Evolutionary conservation across 1,140 invertebrate genomes (phyloP), one percentile per base, ranked within the genome.

Genomic region (Drosophila ficusphila): DNA sequence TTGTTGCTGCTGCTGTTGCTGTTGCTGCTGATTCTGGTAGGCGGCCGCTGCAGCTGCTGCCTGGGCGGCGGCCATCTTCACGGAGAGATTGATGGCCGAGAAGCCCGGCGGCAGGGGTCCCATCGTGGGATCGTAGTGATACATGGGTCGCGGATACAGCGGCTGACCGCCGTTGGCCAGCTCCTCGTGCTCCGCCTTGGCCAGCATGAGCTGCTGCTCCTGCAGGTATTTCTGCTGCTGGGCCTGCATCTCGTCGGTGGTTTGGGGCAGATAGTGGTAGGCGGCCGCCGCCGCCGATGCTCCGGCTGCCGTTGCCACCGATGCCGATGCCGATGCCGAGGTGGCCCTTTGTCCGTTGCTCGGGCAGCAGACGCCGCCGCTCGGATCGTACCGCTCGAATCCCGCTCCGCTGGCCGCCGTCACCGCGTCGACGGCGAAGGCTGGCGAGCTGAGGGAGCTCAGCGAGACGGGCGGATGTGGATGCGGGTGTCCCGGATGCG

Each of bases 11-110:
- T 88, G 88, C 5, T 82, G 83, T 5, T 86, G 82, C 8, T 89
- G 86, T 2, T 85, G 83, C 14, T 89, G 86, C 14, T 90, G 89
- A 21, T 90, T 91, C 11, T 91, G 90, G 65, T 91, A 91, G 39
- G 90, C 90, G 5, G 90, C 90, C 4, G 90, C 90, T 23, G 90
- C 90, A n/a, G 90, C 89, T n/a, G 93, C 93, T 41, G 95, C 95
- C 90, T 96, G 95, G 39, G 95, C 94, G 16, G 95, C 95, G 27
- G 95, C 95, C 85, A 96, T 95, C 93, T 97, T 97, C 64, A 97
- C 96, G 76, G 95, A 95, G 74, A 97, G 92, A 93, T 96, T 96
- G 85, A 96, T 96, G 53, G 96, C 96, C n/a, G 95, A 95, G 92
- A 96, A 95, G 49, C 95, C 95, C 16, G 94, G 93, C 51, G 95